Evolutionary conservation across 2,113 vertebrate genomes (phyloP).

Genomic region (Chamaea fasciata): DNA sequence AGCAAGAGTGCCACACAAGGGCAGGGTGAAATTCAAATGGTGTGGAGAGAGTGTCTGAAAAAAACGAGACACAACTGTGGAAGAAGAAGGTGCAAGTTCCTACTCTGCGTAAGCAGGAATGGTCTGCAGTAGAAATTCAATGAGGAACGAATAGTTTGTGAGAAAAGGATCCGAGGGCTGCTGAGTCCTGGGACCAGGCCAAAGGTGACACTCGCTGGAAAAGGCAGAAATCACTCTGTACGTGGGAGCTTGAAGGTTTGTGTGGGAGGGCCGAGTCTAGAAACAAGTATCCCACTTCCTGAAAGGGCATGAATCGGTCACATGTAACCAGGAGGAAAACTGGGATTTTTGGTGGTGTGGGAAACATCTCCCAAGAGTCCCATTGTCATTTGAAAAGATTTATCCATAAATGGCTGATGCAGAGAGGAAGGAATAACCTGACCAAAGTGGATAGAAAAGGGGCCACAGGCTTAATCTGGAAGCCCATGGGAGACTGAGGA

Average conservation of each 20-base stretch:
- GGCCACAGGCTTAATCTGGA: not conserved
- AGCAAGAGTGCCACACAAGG: not conserved
- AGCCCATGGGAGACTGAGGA: not conserved
- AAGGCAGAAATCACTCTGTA: not conserved
- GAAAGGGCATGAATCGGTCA: not conserved
- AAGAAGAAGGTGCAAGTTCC: not conserved
- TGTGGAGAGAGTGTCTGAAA: not conserved
- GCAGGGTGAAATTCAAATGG: not conserved
- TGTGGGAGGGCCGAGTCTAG: not conserved
- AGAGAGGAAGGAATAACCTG: not conserved
- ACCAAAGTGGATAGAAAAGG: not conserved
- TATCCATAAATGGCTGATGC: not conserved
- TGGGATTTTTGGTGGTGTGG: not conserved
- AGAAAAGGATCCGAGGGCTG: not conserved
- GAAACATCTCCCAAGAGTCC: not conserved
- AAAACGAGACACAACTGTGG: not conserved
- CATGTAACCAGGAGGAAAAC: not conserved
- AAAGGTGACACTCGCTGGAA: not conserved
- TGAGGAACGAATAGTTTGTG: not conserved
- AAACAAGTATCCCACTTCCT: not conserved
- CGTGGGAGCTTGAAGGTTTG: rapidly evolving
- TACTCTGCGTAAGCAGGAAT: not conserved
- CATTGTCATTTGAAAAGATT: not conserved
- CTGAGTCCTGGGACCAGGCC: not conserved
- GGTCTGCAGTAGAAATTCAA: not conserved